phyloP scores from a whole-genome alignment of 1,140 invertebrate species.

The Drosophila arizonae region DNA sequence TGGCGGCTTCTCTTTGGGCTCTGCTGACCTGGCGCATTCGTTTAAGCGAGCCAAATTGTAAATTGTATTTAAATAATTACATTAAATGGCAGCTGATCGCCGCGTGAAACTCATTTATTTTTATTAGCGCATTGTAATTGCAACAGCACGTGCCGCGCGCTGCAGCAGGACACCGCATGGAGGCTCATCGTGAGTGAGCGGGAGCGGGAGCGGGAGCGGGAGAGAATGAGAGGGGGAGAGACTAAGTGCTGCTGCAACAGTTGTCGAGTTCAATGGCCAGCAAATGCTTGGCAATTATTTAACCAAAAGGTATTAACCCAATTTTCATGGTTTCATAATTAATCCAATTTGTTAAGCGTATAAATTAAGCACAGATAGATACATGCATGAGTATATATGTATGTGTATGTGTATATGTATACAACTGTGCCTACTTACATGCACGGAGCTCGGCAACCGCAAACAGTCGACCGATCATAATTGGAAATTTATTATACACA shows the following conservation, averaged over 20 bases:
- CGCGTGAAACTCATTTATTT: slow-evolving; percentile 68
- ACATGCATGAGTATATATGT: not conserved
- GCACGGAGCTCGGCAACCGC: not conserved
- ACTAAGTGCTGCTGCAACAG: not conserved
- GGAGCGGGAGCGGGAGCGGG: too few relatives aligned
- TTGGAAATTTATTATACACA: slow-evolving; percentile 77
- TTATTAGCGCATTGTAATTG: slow-evolving; percentile 74
- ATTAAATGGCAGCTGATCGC: slow-evolving; percentile 75
- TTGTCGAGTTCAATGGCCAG: slow-evolving; percentile 41
- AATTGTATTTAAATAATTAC: slow-evolving; percentile 79
- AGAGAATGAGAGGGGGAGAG: not conserved
- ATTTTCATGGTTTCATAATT: slow-evolving; percentile 80
- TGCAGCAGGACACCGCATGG: not conserved
- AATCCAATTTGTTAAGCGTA: slow-evolving; percentile 72
- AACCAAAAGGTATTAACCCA: slow-evolving; percentile 75
- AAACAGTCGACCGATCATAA: slow-evolving; percentile 59
- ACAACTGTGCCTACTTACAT: too few relatives aligned
- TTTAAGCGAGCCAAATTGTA: slow-evolving; percentile 57
- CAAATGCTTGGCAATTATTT: slow-evolving; percentile 62
- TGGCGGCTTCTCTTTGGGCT: not conserved
- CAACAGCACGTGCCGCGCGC: slow-evolving; percentile 48
- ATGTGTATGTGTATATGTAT: not conserved
- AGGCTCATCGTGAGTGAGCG: too few relatives aligned
- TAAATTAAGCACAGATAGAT: slow-evolving; percentile 44
- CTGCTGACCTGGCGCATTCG: slow-evolving; percentile 14